Evolutionary conservation across 2,797 vertebrate genomes (phyloP), one percentile per base, ranked within the genome.

Genomic region (Lepus oiostolus): DNA sequence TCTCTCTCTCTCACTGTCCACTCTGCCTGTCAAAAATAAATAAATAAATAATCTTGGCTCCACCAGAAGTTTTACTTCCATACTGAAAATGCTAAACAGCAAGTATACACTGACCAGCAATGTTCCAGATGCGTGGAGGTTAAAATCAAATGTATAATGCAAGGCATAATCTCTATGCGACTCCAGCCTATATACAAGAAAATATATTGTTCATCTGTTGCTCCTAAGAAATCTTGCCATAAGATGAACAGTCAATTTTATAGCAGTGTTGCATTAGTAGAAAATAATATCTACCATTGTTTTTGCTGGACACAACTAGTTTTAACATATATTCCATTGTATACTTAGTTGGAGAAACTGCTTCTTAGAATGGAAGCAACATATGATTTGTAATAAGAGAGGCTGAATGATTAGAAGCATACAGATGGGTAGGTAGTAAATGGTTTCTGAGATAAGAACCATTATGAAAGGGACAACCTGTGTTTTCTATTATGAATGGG

Each of bases 261-360:
- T 62, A 70, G 65, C 0, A 88, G 32, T 1, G 84, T 88, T 60
- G n/a, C 24, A 12, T 35, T 58, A 4, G 30, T 2, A 22, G 5
- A 26, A 80, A 68, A 82, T 2, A 72, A 68, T 3, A 60, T 38
- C 13, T 71, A 2, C 28, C 75, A 35, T 67, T 42, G 77, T 16
- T 95, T 86, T 88, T 50, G 5, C 11, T 38, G 14, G 30, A 11
- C 16, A 22, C 62, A 42, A 28, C 4, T 76, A 47, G 14, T 92
- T 85, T 19, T 92, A 67, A 72, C 4, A 19, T 0, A 32, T 17
- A 35, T n/a, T 30, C 3, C 65, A 0, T 50, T 54, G 30, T 65
- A 22, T 87, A 71, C 70, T 86, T 58, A 87, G 6, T 84, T 74
- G 86, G 16, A 87, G 17, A 71, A 76, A 70, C 32, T 77, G 11